These are phyloP conservation scores for Diadumene lineata DNA, from an alignment of 92 coral and sea anemone species.

Conservation along the genomic window DNA sequence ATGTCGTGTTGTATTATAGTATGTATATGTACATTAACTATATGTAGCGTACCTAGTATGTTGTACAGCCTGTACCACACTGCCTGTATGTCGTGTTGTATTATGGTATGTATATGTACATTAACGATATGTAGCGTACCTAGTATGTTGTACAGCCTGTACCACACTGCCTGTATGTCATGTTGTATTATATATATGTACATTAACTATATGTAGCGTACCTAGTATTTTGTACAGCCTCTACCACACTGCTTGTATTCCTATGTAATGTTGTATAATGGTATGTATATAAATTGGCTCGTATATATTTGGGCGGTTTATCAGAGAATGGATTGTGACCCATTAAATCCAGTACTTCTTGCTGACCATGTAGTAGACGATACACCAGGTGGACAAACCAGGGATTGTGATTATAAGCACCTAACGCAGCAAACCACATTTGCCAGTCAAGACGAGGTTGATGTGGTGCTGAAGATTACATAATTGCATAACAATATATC, in stretches of 20 bases:
- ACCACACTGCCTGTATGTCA: too few relatives aligned
- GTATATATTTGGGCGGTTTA: constrained; percentile 75
- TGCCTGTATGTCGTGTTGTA: too few relatives aligned
- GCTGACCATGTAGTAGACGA: constrained; percentile 77
- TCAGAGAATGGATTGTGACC: constrained; percentile 76
- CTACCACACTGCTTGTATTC: constrained; percentile 55
- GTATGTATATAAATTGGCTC: constrained; percentile 80
- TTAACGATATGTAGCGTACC: too few relatives aligned
- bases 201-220: constrained; percentile 64
- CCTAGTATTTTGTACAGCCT: constrained; percentile 64
- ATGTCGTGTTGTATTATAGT: too few relatives aligned
- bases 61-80: too few relatives aligned
- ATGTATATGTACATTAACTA: too few relatives aligned
- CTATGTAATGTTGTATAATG: constrained; percentile 72
- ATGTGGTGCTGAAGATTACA: constrained; percentile 75
- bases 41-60: too few relatives aligned
- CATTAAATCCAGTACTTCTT: constrained; percentile 82
- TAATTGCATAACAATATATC: too few relatives aligned
- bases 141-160: too few relatives aligned
- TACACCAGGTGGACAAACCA: constrained; percentile 94
- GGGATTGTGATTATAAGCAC: constrained; percentile 88
- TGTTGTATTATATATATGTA: too few relatives aligned
- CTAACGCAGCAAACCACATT: constrained; percentile 98
- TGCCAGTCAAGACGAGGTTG: constrained; percentile 99
- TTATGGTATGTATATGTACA: too few relatives aligned